Evolutionary conservation across 2,113 vertebrate genomes (phyloP).

Genomic region (Tauraco erythrolophus): DNA sequence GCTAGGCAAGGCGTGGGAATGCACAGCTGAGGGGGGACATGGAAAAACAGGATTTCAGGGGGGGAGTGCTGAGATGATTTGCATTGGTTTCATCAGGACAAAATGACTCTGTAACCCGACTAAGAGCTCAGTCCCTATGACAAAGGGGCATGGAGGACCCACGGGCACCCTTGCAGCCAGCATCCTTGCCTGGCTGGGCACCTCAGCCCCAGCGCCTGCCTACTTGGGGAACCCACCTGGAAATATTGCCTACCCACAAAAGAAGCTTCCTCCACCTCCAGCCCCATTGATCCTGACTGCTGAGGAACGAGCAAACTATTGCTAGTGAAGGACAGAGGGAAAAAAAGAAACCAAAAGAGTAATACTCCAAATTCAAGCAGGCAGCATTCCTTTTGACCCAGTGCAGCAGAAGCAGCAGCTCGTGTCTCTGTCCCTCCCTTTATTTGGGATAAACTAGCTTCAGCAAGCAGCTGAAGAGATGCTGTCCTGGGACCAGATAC

Average conservation of each 20-base stretch:
- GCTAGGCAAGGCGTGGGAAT: neutral
- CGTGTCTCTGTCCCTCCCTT: neutral
- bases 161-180: neutral
- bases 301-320: neutral
- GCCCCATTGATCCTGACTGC: fast-evolving
- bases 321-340: neutral
- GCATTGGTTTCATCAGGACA: neutral
- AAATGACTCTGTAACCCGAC: neutral
- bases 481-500: neutral
- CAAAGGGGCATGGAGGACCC: fast-evolving
- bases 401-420: neutral
- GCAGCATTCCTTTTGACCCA: fast-evolving
- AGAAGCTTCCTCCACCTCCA: neutral
- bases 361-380: neutral
- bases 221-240: neutral
- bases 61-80: neutral
- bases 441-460: neutral
- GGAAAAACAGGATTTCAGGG: neutral
- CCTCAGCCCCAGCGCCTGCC: neutral
- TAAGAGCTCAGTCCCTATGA: fast-evolving
- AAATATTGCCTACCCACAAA: neutral
- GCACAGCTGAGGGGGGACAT: fast-evolving
- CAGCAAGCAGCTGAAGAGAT: neutral
- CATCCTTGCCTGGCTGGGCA: neutral
- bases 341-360: neutral